phyloP scores from a whole-genome alignment of 2,113 vertebrate species.

The Hydrochoerus hydrochaeris region DNA sequence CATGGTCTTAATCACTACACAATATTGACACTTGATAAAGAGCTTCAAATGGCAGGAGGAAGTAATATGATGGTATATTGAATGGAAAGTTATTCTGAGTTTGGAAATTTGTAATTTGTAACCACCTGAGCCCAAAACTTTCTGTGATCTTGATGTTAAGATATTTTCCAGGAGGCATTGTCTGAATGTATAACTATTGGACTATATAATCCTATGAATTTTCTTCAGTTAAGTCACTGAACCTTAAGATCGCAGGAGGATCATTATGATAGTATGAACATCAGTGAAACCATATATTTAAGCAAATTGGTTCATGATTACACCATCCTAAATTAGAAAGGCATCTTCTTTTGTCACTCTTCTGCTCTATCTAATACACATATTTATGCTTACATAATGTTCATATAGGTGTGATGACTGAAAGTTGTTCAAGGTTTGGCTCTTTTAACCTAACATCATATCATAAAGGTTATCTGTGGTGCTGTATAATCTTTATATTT shows the following conservation, averaged over 20 bases:
- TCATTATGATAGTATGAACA: slow-evolving; percentile 20
- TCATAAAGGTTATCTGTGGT: slow-evolving; percentile 34
- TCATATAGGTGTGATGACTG: not conserved
- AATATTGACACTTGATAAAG: not conserved
- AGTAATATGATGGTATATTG: not conserved
- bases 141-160: not conserved
- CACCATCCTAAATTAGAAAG: not conserved
- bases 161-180: slow-evolving; percentile 33
- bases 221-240: not conserved
- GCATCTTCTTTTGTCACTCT: not conserved
- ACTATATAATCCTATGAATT: slow-evolving; percentile 2
- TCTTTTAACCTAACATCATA: not conserved
- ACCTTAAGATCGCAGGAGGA: not conserved
- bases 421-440: not conserved
- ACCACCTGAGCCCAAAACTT: not conserved
- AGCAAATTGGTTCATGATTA: not conserved
- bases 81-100: not conserved
- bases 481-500: not conserved
- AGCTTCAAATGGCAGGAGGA: not conserved
- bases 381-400: not conserved
- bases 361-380: not conserved
- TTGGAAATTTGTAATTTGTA: slow-evolving; percentile 23
- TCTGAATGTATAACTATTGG: not conserved
- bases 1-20: not conserved
- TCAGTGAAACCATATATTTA: not conserved